phyloP scores from a whole-genome alignment of 2,113 vertebrate genomes.

The Beaufortia kweichowensis region DNA sequence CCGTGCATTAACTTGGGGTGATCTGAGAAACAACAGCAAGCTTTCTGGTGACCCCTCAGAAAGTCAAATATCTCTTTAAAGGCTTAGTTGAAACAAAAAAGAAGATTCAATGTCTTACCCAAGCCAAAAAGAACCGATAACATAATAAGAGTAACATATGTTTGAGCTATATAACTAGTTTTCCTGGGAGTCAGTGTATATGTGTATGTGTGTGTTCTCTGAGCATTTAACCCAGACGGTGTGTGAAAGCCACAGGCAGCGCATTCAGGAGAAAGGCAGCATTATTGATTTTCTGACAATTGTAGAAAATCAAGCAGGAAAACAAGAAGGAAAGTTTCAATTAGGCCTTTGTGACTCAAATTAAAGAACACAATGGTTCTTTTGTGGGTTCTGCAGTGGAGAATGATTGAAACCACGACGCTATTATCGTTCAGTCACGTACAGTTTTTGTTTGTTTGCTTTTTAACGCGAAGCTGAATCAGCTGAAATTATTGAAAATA shows the following conservation, averaged over 20 bases:
- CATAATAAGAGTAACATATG: no score
- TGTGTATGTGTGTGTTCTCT: not conserved
- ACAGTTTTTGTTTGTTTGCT: not conserved
- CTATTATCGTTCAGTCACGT: not conserved
- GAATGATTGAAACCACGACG: slow-evolving; percentile 14
- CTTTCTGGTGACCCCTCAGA: not conserved
- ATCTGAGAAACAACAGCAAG: not conserved
- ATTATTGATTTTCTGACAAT: slow-evolving; percentile 94
- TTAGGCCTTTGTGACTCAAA: slow-evolving; percentile 77
- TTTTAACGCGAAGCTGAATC: slow-evolving; percentile 28
- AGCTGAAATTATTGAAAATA: slow-evolving; percentile 26
- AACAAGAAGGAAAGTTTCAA: slow-evolving; percentile 83
- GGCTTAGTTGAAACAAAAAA: no score
- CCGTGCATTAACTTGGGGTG: slow-evolving; percentile 72
- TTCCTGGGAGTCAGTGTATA: no score
- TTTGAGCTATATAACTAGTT: no score
- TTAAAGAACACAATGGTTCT: slow-evolving; percentile 63
- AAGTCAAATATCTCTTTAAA: not conserved
- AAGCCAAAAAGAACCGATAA: no score
- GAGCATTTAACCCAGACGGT: slow-evolving; percentile 85
- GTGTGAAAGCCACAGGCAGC: slow-evolving; percentile 65
- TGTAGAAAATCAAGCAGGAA: slow-evolving; percentile 76
- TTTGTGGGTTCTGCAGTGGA: slow-evolving; percentile 23
- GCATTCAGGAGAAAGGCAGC: slow-evolving; percentile 72
- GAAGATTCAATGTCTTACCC: no score